These are phyloP conservation scores for Trilocha varians DNA, from an alignment of 2,888 invertebrate species.

Conservation along the genomic window DNA sequence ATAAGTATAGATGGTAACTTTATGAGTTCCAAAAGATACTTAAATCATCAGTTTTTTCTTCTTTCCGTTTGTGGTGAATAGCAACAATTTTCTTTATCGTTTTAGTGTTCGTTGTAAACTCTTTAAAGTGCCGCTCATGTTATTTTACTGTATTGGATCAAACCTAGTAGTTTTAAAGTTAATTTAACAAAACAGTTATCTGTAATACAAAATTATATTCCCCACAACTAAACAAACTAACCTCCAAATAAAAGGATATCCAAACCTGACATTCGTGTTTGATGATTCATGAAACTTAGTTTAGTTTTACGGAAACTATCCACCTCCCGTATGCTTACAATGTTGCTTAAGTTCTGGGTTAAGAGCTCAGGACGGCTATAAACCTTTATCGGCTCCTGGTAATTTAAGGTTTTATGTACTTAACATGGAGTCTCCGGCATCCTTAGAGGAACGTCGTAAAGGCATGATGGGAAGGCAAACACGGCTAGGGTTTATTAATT, in stretches of 20 bases:
- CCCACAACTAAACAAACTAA: too few relatives aligned
- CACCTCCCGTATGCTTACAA: constrained; percentile 1
- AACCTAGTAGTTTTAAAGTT: too few relatives aligned
- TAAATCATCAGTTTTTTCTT: too few relatives aligned
- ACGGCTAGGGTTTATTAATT: background rate
- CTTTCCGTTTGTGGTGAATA: too few relatives aligned
- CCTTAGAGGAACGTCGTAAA: constrained; percentile 7
- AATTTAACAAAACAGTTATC: too few relatives aligned
- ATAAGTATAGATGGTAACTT: too few relatives aligned
- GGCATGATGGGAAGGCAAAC: constrained; percentile 2
- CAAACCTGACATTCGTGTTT: background rate
- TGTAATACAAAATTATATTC: too few relatives aligned
- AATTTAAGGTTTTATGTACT: constrained; percentile 29
- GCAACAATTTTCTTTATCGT: too few relatives aligned
- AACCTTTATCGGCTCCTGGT: constrained; percentile 33
- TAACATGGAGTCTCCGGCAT: constrained; percentile 22
- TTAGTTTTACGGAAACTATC: constrained; percentile 1
- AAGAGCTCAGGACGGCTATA: constrained; percentile 21
- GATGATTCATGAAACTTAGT: constrained; percentile 3
- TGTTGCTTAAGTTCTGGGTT: constrained; percentile 6
- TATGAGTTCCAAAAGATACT: too few relatives aligned
- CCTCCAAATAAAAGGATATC: background rate
- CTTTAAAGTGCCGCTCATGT: too few relatives aligned
- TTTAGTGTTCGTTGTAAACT: too few relatives aligned
- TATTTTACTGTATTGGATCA: too few relatives aligned